Conservation (phyloP, 1,140 invertebrate genomes). For the Frieseomelitta varia region DNA sequence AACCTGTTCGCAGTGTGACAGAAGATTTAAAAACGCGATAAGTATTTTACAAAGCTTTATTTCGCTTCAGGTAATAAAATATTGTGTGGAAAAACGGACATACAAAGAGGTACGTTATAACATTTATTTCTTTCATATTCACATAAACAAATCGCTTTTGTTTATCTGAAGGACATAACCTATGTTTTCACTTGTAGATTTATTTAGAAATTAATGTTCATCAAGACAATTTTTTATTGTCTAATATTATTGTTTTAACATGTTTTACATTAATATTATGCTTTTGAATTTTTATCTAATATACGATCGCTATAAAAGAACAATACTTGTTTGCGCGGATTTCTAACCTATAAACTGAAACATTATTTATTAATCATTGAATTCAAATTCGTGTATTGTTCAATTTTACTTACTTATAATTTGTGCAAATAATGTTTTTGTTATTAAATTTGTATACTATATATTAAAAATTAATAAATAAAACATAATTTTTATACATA, state of each 20-base stretch:
- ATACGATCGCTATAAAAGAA: not conserved
- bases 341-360: conserved; percentile 30
- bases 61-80: conserved; percentile 23
- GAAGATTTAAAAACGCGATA: conserved; percentile 39
- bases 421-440: not conserved
- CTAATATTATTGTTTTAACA: no score
- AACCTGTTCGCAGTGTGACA: conserved; percentile 61
- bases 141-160: conserved; percentile 48
- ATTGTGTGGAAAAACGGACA: conserved; percentile 26
- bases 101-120: conserved; percentile 47
- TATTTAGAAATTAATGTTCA: not conserved
- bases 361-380: conserved; percentile 13
- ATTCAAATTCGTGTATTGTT: not conserved
- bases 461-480: not conserved
- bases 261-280: not conserved
- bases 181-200: not conserved
- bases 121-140: conserved; percentile 11
- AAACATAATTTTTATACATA: conserved; percentile 6
- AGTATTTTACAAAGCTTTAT: conserved; percentile 39
- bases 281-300: not conserved
- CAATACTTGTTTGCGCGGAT: conserved; percentile 23
- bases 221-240: no score
- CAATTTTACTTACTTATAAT: not conserved
- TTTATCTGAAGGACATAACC: conserved; percentile 61
- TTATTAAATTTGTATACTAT: not conserved